Evolutionary conservation across 2,797 vertebrate genomes (phyloP).

Genomic region (Botia almorhae): DNA sequence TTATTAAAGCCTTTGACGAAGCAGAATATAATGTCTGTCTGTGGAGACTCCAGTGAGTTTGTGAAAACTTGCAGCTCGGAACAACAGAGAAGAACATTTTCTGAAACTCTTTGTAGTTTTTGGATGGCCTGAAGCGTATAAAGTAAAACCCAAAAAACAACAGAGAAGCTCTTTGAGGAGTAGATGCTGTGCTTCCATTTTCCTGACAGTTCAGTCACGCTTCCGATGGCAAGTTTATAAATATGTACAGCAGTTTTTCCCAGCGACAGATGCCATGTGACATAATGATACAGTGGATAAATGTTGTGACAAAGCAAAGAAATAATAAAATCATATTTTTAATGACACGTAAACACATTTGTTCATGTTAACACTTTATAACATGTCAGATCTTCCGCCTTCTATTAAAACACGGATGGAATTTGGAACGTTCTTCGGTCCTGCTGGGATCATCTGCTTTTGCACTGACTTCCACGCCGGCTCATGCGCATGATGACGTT

Average conservation of each 20-base stretch:
- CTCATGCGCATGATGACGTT: neutral
- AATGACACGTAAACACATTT: too few relatives aligned
- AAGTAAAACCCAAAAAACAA: neutral
- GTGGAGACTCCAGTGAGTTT: slow-evolving; percentile 4
- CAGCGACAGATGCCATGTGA: too few relatives aligned
- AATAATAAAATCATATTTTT: too few relatives aligned
- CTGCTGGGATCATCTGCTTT: too few relatives aligned
- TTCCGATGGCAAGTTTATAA: neutral
- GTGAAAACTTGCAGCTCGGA: neutral
- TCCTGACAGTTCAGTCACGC: neutral
- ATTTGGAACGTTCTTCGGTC: too few relatives aligned
- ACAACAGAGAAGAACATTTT: neutral
- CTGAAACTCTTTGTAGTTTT: neutral
- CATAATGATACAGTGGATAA: too few relatives aligned
- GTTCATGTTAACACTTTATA: too few relatives aligned
- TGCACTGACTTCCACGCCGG: neutral
- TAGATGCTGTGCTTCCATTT: neutral
- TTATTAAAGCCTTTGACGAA: slow-evolving; percentile 20
- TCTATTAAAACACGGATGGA: neutral
- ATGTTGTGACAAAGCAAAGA: too few relatives aligned
- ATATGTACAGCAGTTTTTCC: neutral
- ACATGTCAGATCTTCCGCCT: too few relatives aligned
- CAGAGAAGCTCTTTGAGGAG: neutral
- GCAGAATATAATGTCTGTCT: neutral
- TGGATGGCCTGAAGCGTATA: neutral